Evolutionary conservation across 2,113 vertebrate species (phyloP).

Genomic region (Tursiops truncatus): DNA sequence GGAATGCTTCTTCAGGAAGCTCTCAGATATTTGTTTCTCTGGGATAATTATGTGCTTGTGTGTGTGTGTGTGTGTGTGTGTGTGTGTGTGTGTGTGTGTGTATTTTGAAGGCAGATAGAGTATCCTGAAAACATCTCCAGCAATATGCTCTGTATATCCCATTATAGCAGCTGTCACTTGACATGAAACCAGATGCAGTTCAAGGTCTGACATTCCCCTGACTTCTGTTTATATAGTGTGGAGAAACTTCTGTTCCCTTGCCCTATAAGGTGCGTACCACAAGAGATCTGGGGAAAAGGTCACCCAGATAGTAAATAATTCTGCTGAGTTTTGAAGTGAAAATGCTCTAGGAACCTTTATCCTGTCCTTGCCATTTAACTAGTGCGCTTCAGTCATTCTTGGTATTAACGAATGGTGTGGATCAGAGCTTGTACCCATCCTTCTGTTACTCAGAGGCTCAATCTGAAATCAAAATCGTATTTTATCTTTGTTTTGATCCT

Average conservation of each 20-base stretch:
- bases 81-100: background rate
- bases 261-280: conserved; percentile 66
- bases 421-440: conserved; percentile 26
- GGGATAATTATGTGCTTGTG: background rate
- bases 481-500: conserved; percentile 56
- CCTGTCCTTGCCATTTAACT: conserved; percentile 62
- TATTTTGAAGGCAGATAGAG: conserved; percentile 46
- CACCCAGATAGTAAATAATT: conserved; percentile 77
- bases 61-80: background rate
- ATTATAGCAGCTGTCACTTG: conserved; percentile 45
- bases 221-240: conserved; percentile 66
- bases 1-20: conserved; percentile 33
- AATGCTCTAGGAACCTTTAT: conserved; percentile 68
- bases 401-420: conserved; percentile 25
- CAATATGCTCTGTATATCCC: background rate
- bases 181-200: conserved; percentile 37
- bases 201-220: conserved; percentile 57
- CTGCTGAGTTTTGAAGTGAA: conserved; percentile 76
- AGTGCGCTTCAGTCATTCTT: background rate
- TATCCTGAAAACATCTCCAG: conserved; percentile 28
- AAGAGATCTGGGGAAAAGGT: conserved; percentile 75
- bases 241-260: conserved; percentile 74
- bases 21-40: conserved; percentile 45
- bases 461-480: conserved; percentile 38
- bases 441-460: conserved; percentile 32